A percentile compares a stretch with the other conserved stretches of the same genome.
These are phyloP conservation scores for Prietella phreatophila DNA, from an alignment of 2,113 vertebrate species.

Conservation along the genomic window DNA sequence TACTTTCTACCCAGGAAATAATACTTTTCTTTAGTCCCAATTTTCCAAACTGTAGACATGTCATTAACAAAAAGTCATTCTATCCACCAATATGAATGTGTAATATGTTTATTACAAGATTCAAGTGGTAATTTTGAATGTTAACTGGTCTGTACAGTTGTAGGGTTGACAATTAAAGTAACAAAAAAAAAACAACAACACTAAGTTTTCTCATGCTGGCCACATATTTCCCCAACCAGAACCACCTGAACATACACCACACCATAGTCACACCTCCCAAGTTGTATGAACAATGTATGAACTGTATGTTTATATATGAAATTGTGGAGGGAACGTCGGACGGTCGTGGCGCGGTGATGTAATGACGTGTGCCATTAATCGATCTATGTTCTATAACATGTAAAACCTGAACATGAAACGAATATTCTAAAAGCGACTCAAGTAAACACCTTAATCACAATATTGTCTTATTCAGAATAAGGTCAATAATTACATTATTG, in stretches of 20 bases:
- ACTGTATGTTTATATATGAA: no score
- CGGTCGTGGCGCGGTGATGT: no score
- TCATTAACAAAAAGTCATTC: neutral
- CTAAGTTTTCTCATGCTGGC: neutral
- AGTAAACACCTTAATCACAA: no score
- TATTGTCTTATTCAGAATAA: no score
- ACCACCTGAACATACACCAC: neutral
- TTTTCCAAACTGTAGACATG: neutral
- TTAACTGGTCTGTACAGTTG: neutral
- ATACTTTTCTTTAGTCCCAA: neutral
- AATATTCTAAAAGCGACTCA: no score
- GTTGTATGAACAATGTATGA: no score
- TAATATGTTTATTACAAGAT: neutral
- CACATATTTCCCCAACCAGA: neutral
- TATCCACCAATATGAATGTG: neutral
- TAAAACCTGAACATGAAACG: no score
- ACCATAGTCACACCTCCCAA: neutral
- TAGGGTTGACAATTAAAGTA: neutral
- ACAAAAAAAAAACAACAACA: no score
- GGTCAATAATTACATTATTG: no score
- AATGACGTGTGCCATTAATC: no score
- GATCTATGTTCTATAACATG: no score
- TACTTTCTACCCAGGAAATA: neutral
- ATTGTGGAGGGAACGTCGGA: no score
- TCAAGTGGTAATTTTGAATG: neutral